Base-by-base conservation (phyloP, 2,797 vertebrate genomes). In the Smutsia temminckii region DNA sequence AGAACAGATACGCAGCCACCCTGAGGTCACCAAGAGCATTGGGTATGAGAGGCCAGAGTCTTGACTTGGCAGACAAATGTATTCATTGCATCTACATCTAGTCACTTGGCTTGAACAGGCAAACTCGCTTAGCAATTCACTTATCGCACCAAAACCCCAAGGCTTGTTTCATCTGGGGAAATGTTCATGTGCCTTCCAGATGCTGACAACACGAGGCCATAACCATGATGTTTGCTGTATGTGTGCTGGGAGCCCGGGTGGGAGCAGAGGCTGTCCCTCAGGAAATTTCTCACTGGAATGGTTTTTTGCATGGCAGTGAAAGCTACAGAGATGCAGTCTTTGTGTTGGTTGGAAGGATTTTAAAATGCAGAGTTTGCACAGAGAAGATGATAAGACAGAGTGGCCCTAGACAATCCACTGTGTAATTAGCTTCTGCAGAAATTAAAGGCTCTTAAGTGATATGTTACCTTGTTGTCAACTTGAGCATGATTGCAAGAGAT, bases 281-380 rank as follows among this genome's bases (percentile, higher is more conserved):
- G 95, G 93, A 98, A 98, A 98, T 96, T 97, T 97, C 61, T 34
- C 92, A 95, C 91, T 69, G 77, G 92, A 98, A 91, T 97, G 88
- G 69, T 96, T 98, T 96, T 98, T 97, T 93, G 83, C 72, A 93
- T 96, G 95, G 88, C 94, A 97, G 88, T 97, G 96, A 98, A 87
- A 89, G 81, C n/a, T 97, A 90, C 83, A 95, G 96, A 97, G 95
- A 97, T 97, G 96, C 89, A 94, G 86, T 96, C 55, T 98, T 97
- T 97, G 96, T 97, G 96, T 95, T 97, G 91, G 84, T 97, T 97
- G 93, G 93, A 97, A 98, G 97, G 77, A 96, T 97, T 98, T 97
- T 96, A 97, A 98, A 98, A 97, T 95, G 93, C 93, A 97, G 89
- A 93, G 95, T 96, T 97, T 95, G 49, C 94, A 95, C 85, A 96